A percentile compares a stretch with the other conserved stretches of the same genome.
These are phyloP conservation scores for Drosophila mauritiana DNA, from an alignment of 1,140 invertebrate species.

Conservation along the genomic window DNA sequence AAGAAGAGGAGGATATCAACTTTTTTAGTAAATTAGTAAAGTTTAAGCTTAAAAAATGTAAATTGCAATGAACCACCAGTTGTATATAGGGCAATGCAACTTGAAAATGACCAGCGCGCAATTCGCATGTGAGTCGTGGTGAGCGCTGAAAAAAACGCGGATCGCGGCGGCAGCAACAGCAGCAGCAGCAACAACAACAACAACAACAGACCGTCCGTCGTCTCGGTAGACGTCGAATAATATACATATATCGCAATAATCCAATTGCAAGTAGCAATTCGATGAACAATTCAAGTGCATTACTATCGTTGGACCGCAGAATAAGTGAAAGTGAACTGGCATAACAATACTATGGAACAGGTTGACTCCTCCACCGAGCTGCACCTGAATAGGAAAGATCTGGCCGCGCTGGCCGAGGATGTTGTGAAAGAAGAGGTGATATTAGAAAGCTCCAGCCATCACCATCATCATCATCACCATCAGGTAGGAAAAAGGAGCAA, in stretches of 20 bases:
- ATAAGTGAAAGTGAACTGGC: constrained; percentile 63
- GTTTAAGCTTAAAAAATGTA: constrained; percentile 68
- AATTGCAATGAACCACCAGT: constrained; percentile 56
- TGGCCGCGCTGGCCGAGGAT: constrained; percentile 73
- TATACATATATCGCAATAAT: constrained; percentile 30
- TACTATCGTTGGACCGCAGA: constrained; percentile 32
- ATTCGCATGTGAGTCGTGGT: constrained; percentile 44
- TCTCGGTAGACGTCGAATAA: constrained; percentile 16
- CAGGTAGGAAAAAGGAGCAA: constrained; percentile 73
- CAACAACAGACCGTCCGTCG: constrained; percentile 37
- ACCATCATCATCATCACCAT: constrained; percentile 56
- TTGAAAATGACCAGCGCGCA: constrained; percentile 23
- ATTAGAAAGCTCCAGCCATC: constrained; percentile 71
- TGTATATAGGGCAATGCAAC: constrained; percentile 69
- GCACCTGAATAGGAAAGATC: constrained; percentile 83
- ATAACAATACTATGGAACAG: constrained; percentile 78
- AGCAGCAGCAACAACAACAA: constrained; percentile 62
- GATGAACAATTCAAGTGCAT: constrained; percentile 60
- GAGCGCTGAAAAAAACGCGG: constrained; percentile 57
- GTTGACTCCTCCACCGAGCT: constrained; percentile 79
- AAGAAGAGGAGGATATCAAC: constrained; percentile 67
- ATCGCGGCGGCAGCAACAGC: constrained; percentile 46
- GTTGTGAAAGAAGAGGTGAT: constrained; percentile 84
- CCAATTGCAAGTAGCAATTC: constrained; percentile 77
- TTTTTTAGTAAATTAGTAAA: constrained; percentile 63